phyloP scores from a whole-genome alignment of 2,888 invertebrate genomes.

The Seira ritae region DNA sequence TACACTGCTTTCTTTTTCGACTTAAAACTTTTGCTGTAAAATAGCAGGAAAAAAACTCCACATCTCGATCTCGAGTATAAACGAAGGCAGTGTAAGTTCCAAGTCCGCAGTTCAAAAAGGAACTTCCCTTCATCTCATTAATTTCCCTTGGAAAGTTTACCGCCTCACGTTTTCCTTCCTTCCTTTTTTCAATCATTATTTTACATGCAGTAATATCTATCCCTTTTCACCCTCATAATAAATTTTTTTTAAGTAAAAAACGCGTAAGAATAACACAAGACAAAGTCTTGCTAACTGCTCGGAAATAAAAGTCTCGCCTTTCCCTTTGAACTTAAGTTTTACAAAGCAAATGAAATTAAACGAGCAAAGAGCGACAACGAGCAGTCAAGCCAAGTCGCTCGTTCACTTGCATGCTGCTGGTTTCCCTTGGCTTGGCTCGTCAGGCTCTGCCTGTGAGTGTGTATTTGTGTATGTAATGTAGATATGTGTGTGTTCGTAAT shows the following conservation, averaged over 20 bases:
- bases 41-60: constrained; percentile 7
- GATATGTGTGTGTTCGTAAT: constrained; percentile 53
- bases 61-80: constrained; percentile 5
- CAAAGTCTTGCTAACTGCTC: constrained; percentile 53
- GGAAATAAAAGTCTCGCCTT: constrained; percentile 63
- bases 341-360: constrained; percentile 64
- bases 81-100: background rate
- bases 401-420: too few species aligned
- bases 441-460: too few species aligned
- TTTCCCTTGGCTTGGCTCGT: too few species aligned
- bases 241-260: background rate
- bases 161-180: constrained; percentile 67
- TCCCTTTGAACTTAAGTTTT: constrained; percentile 53
- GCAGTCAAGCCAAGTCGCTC: background rate
- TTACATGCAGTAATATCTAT: constrained; percentile 24
- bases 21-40: constrained; percentile 18
- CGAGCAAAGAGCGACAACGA: constrained; percentile 50
- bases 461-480: too few species aligned
- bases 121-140: constrained; percentile 70
- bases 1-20: constrained; percentile 51
- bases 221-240: background rate
- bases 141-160: constrained; percentile 68
- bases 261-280: constrained; percentile 33
- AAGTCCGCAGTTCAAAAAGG: constrained; percentile 35
- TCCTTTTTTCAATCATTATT: constrained; percentile 46